Evolutionary conservation across 2,113 vertebrate species (phyloP).

Genomic region (Chauna torquata): DNA sequence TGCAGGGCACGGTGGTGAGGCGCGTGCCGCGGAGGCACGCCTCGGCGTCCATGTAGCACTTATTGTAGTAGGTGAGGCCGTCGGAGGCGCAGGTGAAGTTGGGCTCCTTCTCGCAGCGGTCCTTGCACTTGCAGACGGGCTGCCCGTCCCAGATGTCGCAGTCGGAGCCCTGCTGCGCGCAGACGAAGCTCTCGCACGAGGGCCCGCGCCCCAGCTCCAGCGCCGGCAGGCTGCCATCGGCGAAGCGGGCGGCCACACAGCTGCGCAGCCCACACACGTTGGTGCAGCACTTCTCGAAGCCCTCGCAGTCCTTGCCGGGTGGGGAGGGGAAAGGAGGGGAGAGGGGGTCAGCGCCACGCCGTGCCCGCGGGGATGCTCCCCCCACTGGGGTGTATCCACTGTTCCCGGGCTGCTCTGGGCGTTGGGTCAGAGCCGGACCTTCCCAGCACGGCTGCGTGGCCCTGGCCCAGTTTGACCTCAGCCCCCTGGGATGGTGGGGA

Average conservation of each 20-base stretch:
- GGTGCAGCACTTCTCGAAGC: slow-evolving; percentile 94
- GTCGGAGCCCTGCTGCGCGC: slow-evolving; percentile 91
- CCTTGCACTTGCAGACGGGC: slow-evolving; percentile 93
- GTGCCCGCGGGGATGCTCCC: neutral
- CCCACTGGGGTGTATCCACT: no score
- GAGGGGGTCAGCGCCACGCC: neutral
- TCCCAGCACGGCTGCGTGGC: neutral
- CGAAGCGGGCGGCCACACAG: slow-evolving; percentile 92
- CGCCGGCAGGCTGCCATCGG: slow-evolving; percentile 72
- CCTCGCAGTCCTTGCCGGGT: slow-evolving; percentile 84
- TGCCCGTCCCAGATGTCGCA: slow-evolving; percentile 96
- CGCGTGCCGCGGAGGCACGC: slow-evolving; percentile 88
- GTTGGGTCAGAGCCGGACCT: neutral
- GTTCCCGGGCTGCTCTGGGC: neutral
- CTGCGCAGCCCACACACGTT: slow-evolving; percentile 95
- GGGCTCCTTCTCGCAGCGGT: slow-evolving; percentile 95
- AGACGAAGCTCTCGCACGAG: slow-evolving; percentile 88
- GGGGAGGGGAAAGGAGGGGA: no score
- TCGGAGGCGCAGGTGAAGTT: slow-evolving; percentile 96
- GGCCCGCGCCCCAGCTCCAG: slow-evolving; percentile 48
- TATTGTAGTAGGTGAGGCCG: slow-evolving; percentile 97
- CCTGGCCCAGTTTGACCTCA: neutral
- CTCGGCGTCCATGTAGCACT: slow-evolving; percentile 97
- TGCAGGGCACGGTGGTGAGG: slow-evolving; percentile 87
- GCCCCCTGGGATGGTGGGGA: no score